phyloP scores from a whole-genome alignment of 2,113 vertebrate species.

The Heterocephalus glaber region DNA sequence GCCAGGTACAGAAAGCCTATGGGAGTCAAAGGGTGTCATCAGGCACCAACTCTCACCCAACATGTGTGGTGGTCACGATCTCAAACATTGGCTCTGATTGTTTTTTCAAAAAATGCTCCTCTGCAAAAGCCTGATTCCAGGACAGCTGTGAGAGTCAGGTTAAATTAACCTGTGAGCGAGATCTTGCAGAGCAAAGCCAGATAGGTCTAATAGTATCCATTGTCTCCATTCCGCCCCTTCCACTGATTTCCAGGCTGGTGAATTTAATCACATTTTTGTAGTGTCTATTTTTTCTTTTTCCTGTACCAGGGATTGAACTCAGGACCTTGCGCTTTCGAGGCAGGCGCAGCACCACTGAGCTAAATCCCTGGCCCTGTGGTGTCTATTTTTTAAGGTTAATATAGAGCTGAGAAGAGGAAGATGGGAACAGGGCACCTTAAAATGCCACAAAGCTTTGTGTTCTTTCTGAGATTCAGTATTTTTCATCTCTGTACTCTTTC shows the following conservation, averaged over 20 bases:
- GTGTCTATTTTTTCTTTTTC: background rate
- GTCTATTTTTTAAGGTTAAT: background rate
- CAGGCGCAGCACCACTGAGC: too few species aligned
- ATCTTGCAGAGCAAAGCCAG: background rate
- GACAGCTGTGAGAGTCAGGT: background rate
- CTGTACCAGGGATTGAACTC: too few species aligned
- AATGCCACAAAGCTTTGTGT: background rate
- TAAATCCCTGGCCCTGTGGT: too few species aligned
- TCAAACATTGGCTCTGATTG: conserved; percentile 1
- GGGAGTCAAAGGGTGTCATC: background rate
- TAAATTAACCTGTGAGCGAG: background rate
- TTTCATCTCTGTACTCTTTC: background rate
- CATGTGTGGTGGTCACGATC: background rate
- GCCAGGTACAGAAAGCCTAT: background rate
- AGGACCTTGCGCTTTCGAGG: too few species aligned
- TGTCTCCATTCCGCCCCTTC: background rate
- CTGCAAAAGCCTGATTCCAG: background rate
- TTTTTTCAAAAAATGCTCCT: background rate
- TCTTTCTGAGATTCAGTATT: background rate
- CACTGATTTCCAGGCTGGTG: background rate
- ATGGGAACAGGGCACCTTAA: background rate
- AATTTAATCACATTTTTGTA: background rate
- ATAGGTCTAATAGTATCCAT: background rate
- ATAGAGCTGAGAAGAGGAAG: background rate
- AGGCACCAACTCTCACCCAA: background rate